Percentiles rank a stretch among this genome's conserved stretches.
phyloP scores from a whole-genome alignment of 2,113 vertebrate genomes.

The Myotis brandtii region DNA sequence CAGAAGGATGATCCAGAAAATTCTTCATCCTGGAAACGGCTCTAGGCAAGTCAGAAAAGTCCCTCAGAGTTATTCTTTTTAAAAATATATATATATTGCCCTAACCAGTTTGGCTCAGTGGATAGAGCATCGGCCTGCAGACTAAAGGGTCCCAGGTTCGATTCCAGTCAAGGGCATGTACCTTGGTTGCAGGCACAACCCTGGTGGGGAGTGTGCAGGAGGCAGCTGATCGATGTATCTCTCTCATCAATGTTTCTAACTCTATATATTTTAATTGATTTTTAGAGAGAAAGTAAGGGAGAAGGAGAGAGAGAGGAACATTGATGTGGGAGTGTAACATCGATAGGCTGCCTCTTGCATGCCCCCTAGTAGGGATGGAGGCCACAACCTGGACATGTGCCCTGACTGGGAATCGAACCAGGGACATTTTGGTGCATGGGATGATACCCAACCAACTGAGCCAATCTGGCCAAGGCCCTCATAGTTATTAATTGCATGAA shows the following conservation, averaged over 20 bases:
- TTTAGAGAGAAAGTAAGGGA: neutral
- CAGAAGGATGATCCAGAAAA: conserved; percentile 39
- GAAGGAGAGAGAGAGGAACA: neutral
- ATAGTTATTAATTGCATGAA: conserved; percentile 26
- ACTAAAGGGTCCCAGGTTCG: too few species aligned
- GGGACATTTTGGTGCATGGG: neutral
- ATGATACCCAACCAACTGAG: neutral
- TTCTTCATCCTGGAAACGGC: conserved; percentile 20
- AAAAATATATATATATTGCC: neutral
- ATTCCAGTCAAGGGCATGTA: too few species aligned
- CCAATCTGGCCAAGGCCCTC: neutral
- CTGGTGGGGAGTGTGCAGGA: too few species aligned
- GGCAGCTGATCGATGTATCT: too few species aligned
- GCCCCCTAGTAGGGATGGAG: neutral
- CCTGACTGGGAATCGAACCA: neutral
- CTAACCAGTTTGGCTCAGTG: too few species aligned
- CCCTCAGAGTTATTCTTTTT: neutral
- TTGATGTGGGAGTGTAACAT: neutral
- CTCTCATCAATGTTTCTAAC: too few species aligned
- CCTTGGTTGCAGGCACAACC: too few species aligned
- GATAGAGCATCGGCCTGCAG: too few species aligned
- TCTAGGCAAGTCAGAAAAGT: conserved; percentile 35
- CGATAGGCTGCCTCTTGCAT: neutral
- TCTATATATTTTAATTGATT: neutral
- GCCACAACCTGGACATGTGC: neutral